These are phyloP conservation scores for Silurus asotus DNA, from an alignment of 2,113 vertebrate genomes.

Conservation along the genomic window DNA sequence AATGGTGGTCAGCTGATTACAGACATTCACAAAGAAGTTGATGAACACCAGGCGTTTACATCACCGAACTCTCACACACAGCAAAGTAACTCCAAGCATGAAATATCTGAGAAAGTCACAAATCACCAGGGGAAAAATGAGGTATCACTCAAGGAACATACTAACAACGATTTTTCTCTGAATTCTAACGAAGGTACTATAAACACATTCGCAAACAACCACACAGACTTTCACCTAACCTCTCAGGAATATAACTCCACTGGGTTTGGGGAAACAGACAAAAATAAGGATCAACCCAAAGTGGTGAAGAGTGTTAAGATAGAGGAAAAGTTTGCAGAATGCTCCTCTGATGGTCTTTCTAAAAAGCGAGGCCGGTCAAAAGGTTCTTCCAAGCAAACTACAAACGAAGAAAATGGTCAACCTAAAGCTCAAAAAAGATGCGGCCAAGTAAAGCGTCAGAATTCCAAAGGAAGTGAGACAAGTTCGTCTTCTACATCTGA, in stretches of 20 bases:
- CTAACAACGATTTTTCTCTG: conserved; percentile 75
- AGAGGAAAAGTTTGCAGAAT: conserved; percentile 78
- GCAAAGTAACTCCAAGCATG: conserved; percentile 67
- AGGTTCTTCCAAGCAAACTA: conserved; percentile 72
- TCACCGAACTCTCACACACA: conserved; percentile 68
- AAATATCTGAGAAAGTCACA: conserved; percentile 70
- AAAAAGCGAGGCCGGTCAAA: conserved; percentile 86
- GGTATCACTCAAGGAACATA: conserved; percentile 67
- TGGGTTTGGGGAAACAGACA: conserved; percentile 60
- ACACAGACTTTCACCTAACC: conserved; percentile 74
- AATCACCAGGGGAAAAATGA: conserved; percentile 67
- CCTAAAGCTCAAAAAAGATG: conserved; percentile 79
- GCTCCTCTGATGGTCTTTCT: conserved; percentile 73
- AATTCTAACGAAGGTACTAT: conserved; percentile 76
- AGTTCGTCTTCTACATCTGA: conserved; percentile 79
- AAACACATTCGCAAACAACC: conserved; percentile 63
- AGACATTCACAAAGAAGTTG: conserved; percentile 72
- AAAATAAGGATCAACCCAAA: conserved; percentile 60
- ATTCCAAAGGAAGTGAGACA: conserved; percentile 79
- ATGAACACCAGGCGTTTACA: conserved; percentile 74
- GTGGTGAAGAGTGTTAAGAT: conserved; percentile 70
- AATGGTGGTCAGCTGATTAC: conserved; percentile 83
- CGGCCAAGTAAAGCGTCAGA: conserved; percentile 83
- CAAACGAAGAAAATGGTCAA: conserved; percentile 77
- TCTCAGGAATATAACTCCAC: conserved; percentile 72